phyloP scores from a whole-genome alignment of 1,140 invertebrate species.

The Globodera rostochiensis region DNA sequence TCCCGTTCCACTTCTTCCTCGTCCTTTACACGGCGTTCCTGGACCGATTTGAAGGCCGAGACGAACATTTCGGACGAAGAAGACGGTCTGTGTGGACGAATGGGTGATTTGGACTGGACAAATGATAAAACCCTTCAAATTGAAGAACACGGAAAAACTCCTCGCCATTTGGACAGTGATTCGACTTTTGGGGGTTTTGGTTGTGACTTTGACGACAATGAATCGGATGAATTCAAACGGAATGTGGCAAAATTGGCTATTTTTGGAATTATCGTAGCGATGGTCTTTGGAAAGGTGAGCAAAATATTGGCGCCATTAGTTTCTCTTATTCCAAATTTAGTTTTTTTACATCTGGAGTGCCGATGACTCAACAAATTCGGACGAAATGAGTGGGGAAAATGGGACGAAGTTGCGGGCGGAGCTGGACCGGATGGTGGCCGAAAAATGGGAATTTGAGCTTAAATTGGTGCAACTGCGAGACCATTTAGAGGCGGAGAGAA shows the following conservation, averaged over 20 bases:
- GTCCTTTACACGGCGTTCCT: background rate
- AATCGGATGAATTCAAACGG: background rate
- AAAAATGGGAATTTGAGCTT: background rate
- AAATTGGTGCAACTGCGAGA: background rate
- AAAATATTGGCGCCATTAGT: background rate
- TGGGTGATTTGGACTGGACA: background rate
- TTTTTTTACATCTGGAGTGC: background rate
- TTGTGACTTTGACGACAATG: background rate
- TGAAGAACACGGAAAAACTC: too few relatives aligned
- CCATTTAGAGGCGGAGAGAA: background rate
- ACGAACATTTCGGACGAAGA: background rate
- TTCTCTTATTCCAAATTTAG: too few relatives aligned
- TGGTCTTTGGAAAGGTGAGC: background rate
- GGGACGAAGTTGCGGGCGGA: background rate
- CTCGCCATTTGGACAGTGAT: background rate
- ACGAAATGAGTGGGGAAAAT: background rate
- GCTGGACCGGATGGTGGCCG: background rate
- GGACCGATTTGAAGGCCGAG: background rate
- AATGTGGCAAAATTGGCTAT: constrained; percentile 3
- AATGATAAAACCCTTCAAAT: too few relatives aligned
- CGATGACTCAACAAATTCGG: background rate
- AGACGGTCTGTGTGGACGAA: background rate
- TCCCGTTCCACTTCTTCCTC: background rate
- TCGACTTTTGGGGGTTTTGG: background rate
- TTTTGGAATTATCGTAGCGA: background rate